A percentile compares a stretch with the other conserved stretches of the same genome.
Conservation (phyloP, 2,113 vertebrate species). For the Fulmarus glacialis region DNA sequence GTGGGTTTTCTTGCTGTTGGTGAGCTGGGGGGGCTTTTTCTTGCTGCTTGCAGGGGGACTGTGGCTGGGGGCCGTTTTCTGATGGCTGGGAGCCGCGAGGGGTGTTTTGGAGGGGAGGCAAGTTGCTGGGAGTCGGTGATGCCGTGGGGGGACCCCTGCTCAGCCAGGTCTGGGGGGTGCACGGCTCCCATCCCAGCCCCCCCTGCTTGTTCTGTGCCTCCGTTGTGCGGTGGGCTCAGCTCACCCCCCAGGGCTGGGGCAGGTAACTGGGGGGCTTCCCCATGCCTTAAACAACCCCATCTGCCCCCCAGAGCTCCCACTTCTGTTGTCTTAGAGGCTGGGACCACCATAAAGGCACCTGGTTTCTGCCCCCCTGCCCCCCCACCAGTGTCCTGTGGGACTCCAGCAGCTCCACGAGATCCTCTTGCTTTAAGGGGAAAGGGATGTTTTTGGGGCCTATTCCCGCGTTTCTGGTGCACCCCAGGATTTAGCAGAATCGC, state of each 20-base stretch:
- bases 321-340: neutral
- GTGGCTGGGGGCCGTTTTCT: neutral
- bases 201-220: neutral
- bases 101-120: neutral
- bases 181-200: neutral
- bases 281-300: neutral
- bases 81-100: accelerated
- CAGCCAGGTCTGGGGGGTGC: accelerated
- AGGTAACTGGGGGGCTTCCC: neutral
- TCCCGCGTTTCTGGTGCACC: accelerated
- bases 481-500: neutral
- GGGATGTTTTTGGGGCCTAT: neutral
- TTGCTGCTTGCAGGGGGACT: accelerated
- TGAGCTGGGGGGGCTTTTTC: neutral
- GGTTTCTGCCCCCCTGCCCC: neutral
- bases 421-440: neutral
- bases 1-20: neutral
- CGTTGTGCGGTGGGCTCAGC: neutral
- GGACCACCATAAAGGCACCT: neutral
- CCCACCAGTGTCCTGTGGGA: neutral
- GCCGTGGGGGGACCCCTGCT: neutral
- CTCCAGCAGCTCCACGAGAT: neutral
- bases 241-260: neutral
- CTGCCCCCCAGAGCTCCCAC: neutral
- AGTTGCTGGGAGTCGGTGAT: accelerated